These are phyloP conservation scores for Mylabris phalerata DNA, from an alignment of 1,140 invertebrate species.

Conservation along the genomic window DNA sequence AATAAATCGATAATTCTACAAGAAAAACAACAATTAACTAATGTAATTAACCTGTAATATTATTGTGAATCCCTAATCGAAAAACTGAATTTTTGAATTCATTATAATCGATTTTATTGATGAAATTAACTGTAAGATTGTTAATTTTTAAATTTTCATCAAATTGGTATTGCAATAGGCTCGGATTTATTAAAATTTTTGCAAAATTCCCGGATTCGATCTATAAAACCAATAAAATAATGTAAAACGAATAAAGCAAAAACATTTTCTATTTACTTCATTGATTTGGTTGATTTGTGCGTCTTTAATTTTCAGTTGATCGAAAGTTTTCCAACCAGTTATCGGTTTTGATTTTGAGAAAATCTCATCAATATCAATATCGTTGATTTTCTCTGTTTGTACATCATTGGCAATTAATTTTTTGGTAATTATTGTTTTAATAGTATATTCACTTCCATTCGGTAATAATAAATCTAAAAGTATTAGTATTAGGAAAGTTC, in stretches of 20 bases:
- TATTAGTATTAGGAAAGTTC: background rate
- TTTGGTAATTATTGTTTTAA: constrained; percentile 12
- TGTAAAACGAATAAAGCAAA: too few species aligned
- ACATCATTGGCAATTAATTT: constrained; percentile 15
- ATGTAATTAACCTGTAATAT: constrained; percentile 20
- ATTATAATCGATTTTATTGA: constrained; percentile 30
- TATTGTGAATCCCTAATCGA: constrained; percentile 18
- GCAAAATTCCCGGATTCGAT: background rate
- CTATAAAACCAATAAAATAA: background rate
- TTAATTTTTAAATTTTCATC: constrained; percentile 21
- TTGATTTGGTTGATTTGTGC: background rate
- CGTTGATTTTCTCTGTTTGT: constrained; percentile 18
- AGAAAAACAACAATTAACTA: background rate
- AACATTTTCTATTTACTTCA: background rate
- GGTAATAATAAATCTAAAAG: constrained; percentile 24
- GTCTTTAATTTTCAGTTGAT: background rate
- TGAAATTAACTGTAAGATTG: constrained; percentile 28
- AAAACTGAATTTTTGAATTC: constrained; percentile 30
- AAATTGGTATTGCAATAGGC: constrained; percentile 5
- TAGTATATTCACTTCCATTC: constrained; percentile 11
- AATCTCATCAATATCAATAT: constrained; percentile 16
- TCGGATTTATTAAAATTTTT: background rate
- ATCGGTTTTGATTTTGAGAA: constrained; percentile 7
- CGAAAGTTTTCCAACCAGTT: constrained; percentile 19
- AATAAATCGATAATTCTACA: background rate